A percentile compares a stretch with the other conserved stretches of the same genome.
phyloP scores from a whole-genome alignment of 64 coral and sea anemone genomes.

The Actinia tenebrosa region DNA sequence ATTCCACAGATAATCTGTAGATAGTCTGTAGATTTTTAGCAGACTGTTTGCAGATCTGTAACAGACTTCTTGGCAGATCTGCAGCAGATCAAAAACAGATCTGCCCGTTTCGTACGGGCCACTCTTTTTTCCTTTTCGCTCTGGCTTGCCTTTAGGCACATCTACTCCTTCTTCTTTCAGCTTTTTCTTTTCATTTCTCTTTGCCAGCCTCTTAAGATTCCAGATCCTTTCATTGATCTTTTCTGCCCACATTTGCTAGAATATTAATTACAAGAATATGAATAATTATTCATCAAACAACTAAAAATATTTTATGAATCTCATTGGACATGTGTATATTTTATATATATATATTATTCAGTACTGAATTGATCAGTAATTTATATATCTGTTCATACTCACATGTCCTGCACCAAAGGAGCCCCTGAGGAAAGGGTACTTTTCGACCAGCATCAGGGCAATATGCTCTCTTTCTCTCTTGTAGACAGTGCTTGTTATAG shows the following conservation, averaged over 20 bases:
- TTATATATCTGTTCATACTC: constrained; percentile 17
- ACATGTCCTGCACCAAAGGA: constrained; percentile 48
- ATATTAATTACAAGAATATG: constrained; percentile 13
- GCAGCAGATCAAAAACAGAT: too few species aligned
- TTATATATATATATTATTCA: neutral
- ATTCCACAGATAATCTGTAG: too few species aligned
- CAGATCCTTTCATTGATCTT: constrained; percentile 16
- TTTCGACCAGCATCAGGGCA: constrained; percentile 40
- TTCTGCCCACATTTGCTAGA: constrained; percentile 23
- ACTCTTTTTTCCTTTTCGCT: constrained; percentile 2
- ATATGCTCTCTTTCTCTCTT: constrained; percentile 41
- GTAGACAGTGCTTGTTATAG: constrained; percentile 8
- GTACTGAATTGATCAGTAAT: neutral
- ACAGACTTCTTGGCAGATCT: too few species aligned
- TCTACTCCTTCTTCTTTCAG: constrained; percentile 17
- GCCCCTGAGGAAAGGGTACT: constrained; percentile 58
- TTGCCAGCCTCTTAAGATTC: constrained; percentile 12
- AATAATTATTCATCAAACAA: neutral
- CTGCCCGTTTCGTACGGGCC: neutral
- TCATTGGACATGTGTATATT: neutral
- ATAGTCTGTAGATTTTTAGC: too few species aligned
- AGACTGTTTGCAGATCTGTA: too few species aligned
- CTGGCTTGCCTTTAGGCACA: constrained; percentile 20
- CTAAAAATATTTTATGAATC: neutral
- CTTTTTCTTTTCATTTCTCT: constrained; percentile 22